A percentile compares a stretch with the other conserved stretches of the same genome.
phyloP scores from a whole-genome alignment of 2,113 vertebrate species.

The Corythornis madagascariensis region DNA sequence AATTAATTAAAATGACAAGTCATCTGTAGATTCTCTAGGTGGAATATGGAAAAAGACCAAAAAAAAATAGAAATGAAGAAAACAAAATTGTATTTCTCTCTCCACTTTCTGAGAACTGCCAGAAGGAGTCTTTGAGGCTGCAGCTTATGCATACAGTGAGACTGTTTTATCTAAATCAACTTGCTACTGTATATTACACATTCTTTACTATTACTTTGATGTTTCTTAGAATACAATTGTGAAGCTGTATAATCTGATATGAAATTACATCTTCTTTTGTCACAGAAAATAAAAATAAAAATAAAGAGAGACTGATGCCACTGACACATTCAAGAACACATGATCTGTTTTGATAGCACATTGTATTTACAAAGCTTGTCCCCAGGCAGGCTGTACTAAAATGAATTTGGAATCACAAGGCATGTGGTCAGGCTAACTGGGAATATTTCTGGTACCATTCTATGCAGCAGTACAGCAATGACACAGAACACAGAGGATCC shows the following conservation, averaged over 20 bases:
- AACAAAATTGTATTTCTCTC: neutral
- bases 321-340: neutral
- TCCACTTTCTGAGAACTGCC: neutral
- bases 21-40: neutral
- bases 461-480: neutral
- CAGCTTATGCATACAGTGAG: neutral
- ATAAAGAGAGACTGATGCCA: neutral
- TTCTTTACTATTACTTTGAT: neutral
- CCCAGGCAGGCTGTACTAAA: slow-evolving; percentile 20
- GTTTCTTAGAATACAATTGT: neutral
- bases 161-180: neutral
- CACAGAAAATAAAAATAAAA: neutral
- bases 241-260: neutral
- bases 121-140: neutral
- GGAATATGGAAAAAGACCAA: no score
- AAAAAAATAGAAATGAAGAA: neutral
- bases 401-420: slow-evolving; percentile 8
- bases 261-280: neutral
- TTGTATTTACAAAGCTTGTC: slow-evolving; percentile 31
- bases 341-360: slow-evolving; percentile 24
- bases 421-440: neutral
- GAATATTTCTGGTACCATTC: neutral
- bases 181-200: neutral
- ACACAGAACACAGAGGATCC: neutral
- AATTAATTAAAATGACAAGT: neutral